A percentile compares a stretch with the other conserved stretches of the same genome.
These are phyloP conservation scores for Escarpia spicata DNA, from an alignment of 2,888 invertebrate species.

Conservation along the genomic window DNA sequence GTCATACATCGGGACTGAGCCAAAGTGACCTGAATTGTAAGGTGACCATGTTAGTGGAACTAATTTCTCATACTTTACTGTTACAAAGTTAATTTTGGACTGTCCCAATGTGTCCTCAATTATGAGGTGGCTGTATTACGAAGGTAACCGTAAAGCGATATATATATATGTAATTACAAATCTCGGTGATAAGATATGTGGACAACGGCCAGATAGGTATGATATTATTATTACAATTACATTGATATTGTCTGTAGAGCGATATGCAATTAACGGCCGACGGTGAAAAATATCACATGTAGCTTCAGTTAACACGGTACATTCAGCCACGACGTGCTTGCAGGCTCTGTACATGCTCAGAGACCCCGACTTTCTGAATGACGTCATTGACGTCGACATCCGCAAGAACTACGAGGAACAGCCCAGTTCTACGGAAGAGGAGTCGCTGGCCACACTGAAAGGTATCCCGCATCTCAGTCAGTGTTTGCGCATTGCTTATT, in stretches of 20 bases:
- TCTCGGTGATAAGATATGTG: too few species aligned
- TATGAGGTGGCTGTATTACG: too few species aligned
- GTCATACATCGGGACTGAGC: too few species aligned
- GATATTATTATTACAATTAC: not conserved
- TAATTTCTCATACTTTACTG: too few species aligned
- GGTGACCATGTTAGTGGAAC: too few species aligned
- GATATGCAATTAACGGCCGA: not conserved
- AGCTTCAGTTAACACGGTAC: not conserved
- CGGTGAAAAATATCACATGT: too few species aligned
- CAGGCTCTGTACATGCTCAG: conserved; percentile 61
- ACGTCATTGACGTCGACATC: conserved; percentile 43
- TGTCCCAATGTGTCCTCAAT: too few species aligned
- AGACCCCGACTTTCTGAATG: conserved; percentile 43
- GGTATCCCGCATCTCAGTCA: not conserved
- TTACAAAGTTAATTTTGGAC: too few species aligned
- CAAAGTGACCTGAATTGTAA: too few species aligned
- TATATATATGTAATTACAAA: too few species aligned
- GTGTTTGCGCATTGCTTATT: not conserved
- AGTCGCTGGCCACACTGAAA: not conserved
- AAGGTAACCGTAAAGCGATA: too few species aligned
- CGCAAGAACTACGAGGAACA: not conserved
- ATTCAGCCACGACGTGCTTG: conserved; percentile 35
- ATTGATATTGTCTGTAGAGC: not conserved
- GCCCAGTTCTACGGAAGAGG: not conserved
- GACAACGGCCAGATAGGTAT: too few species aligned